A percentile compares a stretch with the other conserved stretches of the same genome.
Conservation (phyloP, 2,888 invertebrate species). For the Parascotia fuliginaria region DNA sequence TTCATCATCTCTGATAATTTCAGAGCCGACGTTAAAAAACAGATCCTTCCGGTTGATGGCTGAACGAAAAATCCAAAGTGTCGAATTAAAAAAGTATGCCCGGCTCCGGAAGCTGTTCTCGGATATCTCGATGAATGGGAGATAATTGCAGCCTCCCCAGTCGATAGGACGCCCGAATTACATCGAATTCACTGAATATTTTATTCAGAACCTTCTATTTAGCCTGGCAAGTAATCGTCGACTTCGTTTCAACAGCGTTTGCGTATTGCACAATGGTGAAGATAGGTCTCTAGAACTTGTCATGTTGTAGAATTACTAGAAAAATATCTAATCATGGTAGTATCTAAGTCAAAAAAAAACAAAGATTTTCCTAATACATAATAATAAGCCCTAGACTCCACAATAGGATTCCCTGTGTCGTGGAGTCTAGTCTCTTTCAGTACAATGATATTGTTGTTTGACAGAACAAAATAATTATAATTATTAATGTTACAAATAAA, state of each 20-base stretch:
- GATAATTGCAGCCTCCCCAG: conserved; percentile 35
- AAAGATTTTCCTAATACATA: too few species aligned
- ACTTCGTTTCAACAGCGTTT: neutral
- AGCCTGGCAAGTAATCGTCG: conserved; percentile 12
- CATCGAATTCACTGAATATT: conserved; percentile 32
- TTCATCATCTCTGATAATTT: neutral
- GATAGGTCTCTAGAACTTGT: too few species aligned
- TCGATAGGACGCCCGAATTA: conserved; percentile 15
- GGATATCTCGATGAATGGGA: conserved; percentile 52
- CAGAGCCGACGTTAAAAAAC: conserved; percentile 48
- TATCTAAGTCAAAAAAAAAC: too few species aligned
- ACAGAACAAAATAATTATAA: too few species aligned
- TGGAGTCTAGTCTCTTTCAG: too few species aligned
- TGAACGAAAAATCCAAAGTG: conserved; percentile 48
- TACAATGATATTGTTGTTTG: too few species aligned
- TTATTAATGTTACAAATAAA: too few species aligned
- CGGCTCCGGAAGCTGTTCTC: conserved; percentile 55
- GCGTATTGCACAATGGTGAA: neutral
- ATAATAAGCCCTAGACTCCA: too few species aligned
- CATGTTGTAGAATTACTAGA: too few species aligned
- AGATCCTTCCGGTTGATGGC: conserved; percentile 73
- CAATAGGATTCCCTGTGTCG: too few species aligned
- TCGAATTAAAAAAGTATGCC: conserved; percentile 63
- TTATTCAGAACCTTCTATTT: conserved; percentile 27
- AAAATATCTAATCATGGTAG: too few species aligned